These are phyloP conservation scores for Sarcophilus harrisii DNA, from an alignment of 2,797 vertebrate species.

Conservation along the genomic window DNA sequence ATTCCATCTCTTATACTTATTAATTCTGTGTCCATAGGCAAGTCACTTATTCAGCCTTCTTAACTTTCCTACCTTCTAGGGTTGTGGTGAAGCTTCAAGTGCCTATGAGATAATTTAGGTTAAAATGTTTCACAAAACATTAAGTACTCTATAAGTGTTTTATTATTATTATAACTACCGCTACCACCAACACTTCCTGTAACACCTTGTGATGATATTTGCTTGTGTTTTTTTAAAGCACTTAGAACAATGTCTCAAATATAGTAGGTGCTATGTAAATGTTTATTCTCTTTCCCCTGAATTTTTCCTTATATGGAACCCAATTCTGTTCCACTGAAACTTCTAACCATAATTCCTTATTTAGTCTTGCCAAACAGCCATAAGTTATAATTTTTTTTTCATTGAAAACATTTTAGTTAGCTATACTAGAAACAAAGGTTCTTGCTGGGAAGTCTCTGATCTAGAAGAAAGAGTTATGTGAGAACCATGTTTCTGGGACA, in stretches of 20 bases:
- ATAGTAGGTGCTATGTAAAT: not conserved
- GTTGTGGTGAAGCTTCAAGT: not conserved
- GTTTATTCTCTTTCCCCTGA: not conserved
- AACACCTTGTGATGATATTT: not conserved
- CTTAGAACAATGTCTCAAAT: not conserved
- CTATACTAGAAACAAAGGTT: not conserved
- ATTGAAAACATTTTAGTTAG: not conserved
- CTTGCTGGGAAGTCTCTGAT: not conserved
- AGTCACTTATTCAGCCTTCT: not conserved
- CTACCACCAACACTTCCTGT: not conserved
- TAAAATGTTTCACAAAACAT: not conserved
- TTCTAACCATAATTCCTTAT: not conserved
- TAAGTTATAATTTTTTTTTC: not conserved
- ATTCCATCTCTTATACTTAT: not conserved
- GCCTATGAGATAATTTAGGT: not conserved
- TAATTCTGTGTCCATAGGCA: not conserved
- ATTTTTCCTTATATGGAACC: not conserved
- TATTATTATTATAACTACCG: not conserved
- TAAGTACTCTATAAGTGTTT: not conserved
- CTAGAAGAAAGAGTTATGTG: not conserved
- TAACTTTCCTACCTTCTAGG: not conserved
- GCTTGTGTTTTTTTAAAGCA: not conserved
- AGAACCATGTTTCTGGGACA: not conserved
- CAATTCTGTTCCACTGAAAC: not conserved
- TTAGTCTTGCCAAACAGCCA: not conserved